Evolutionary conservation across 53 echinoderm and acorn worm genomes (phyloP).

Genomic region (Arbacia lixula): DNA sequence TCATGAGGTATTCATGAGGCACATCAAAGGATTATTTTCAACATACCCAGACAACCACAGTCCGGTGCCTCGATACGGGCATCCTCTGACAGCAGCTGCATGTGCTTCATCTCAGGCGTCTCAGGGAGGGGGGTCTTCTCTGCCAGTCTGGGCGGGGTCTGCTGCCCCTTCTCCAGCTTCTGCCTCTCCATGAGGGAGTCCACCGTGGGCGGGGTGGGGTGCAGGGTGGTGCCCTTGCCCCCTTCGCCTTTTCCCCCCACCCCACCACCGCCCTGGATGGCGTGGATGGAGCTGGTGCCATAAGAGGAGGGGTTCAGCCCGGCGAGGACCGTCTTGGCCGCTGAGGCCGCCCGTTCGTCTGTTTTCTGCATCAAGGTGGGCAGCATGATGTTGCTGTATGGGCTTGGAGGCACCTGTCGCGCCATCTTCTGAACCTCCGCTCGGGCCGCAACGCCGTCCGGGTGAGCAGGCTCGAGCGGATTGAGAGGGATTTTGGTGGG

Average conservation of each 20-base stretch:
- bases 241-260: constrained; percentile 21
- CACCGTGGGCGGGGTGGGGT: constrained; percentile 47
- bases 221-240: constrained; percentile 50
- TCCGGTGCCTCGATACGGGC: constrained; percentile 82
- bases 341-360: not conserved
- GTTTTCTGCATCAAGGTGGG: constrained; percentile 45
- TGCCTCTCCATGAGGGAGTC: constrained; percentile 53
- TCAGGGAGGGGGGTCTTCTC: constrained; percentile 49
- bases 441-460: constrained; percentile 41
- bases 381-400: constrained; percentile 54
- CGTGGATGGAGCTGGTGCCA: constrained; percentile 60
- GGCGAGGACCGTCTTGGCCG: constrained; percentile 38
- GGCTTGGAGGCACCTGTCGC: constrained; percentile 42
- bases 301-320: constrained; percentile 38
- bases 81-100: constrained; percentile 68
- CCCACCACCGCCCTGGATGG: constrained; percentile 52
- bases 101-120: constrained; percentile 58
- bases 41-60: constrained; percentile 96
- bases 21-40: too few species aligned
- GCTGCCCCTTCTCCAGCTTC: constrained; percentile 55
- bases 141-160: constrained; percentile 60
- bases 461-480: constrained; percentile 43
- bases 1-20: too few species aligned
- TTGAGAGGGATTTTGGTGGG: constrained; percentile 31
- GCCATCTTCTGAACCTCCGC: constrained; percentile 56